These are phyloP conservation scores for Astreopora myriophthalma DNA, from an alignment of 64 coral and sea anemone genomes.

Conservation along the genomic window DNA sequence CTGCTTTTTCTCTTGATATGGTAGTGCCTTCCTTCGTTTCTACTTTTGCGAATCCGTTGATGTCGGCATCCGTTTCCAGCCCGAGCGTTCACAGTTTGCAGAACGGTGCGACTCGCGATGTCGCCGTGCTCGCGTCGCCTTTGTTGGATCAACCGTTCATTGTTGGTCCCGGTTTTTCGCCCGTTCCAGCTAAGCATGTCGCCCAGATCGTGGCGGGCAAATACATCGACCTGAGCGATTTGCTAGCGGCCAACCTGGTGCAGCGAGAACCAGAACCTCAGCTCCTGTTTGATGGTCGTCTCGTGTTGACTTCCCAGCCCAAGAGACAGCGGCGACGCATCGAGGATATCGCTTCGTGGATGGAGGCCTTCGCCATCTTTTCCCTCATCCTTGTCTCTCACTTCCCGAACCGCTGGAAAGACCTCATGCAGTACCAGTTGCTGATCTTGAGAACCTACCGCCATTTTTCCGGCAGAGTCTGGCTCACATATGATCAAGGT, in stretches of 20 bases:
- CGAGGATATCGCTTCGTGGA: neutral
- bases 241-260: neutral
- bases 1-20: neutral
- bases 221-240: neutral
- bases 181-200: neutral
- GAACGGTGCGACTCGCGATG: neutral
- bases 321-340: neutral
- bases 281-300: neutral
- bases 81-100: neutral
- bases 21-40: neutral
- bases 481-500: neutral
- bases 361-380: neutral
- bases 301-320: neutral
- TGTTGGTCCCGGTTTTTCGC: slow-evolving; percentile 19
- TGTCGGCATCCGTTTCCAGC: neutral
- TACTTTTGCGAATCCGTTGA: neutral
- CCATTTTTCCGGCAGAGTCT: neutral
- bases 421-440: neutral
- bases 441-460: neutral
- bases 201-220: neutral
- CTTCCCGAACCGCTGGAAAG: neutral
- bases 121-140: neutral
- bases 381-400: neutral
- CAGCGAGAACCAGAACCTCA: neutral
- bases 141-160: neutral